Evolutionary conservation across 2,113 vertebrate species (phyloP), one percentile per base, ranked within the genome.

Genomic region (Riparia riparia): DNA sequence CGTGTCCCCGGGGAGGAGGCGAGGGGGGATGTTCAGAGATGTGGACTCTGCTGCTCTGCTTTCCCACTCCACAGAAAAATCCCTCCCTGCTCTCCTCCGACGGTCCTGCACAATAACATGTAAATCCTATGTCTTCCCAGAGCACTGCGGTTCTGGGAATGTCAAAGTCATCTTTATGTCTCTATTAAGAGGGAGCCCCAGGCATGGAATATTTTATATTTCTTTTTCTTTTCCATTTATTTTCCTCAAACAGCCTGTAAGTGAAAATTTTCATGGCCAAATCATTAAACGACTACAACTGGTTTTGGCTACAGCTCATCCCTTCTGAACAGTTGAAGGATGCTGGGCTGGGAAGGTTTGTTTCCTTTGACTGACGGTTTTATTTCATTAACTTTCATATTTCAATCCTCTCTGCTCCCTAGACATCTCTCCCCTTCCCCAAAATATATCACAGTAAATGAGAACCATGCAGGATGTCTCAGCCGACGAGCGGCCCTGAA

Each of bases 181-280:
- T 97, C 93, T 93, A 82, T 97, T 97, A 96, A 92, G 90, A 82
- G 78, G 89, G n/a, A 94, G 94, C 97, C 96, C 74, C 90, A 91
- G 95, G 96, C 94, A 85, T 93, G 96, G 96, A 96, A 95, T 93
- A 85, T 94, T 92, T 90, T 81, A 85, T 89, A 78, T 63, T 51
- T 82, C 68, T 91, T 80, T 85, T 72, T 51, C 29, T 51, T 80
- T 65, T 28, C 82, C 85, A 94, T 89, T 94, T 92, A 81, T 97
- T 97, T 96, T 72, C 94, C 95, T 96, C 96, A 96, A 97, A 90
- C 95, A 91, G 93, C 76, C 93, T 89, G 85, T 90, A 96, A 95
- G 93, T 96, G 96, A 96, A 97, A 97, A 96, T 72, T 84, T 92
- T 92, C 94, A 68, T 81, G 93, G 94, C 96, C 96, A 96, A 91